A percentile compares a stretch with the other conserved stretches of the same genome.
Conservation (phyloP, 2,888 invertebrate species). For the Pantelozetes paolii region DNA sequence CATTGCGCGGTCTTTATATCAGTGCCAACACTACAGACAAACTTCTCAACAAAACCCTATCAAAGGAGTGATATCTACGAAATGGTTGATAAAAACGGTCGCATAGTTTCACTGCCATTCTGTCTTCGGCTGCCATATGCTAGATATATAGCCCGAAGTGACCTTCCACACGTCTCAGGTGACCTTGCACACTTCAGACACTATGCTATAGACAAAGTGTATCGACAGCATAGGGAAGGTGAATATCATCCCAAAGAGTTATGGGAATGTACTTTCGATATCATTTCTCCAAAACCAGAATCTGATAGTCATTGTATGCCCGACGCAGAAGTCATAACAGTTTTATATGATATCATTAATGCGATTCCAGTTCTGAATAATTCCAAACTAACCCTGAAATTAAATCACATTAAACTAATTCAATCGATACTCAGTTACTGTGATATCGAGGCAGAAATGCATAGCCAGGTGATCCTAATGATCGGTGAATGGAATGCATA, state of each 20-base stretch:
- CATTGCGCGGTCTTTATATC: conserved; percentile 62
- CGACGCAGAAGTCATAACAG: conserved; percentile 78
- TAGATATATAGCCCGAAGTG: conserved; percentile 72
- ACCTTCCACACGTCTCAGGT: too few species aligned
- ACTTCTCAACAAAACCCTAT: conserved; percentile 60
- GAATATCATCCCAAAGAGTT: conserved; percentile 85
- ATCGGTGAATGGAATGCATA: conserved; percentile 38
- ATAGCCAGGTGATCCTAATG: conserved; percentile 45
- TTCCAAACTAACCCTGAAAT: conserved; percentile 59
- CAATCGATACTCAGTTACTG: conserved; percentile 72
- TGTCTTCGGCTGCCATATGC: conserved; percentile 78
- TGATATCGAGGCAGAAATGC: conserved; percentile 65
- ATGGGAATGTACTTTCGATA: conserved; percentile 87
- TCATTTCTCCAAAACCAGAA: conserved; percentile 65
- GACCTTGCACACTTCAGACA: conserved; percentile 56
- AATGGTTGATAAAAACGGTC: conserved; percentile 81
- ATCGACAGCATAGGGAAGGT: conserved; percentile 64
- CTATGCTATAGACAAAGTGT: conserved; percentile 81
- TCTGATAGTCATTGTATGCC: conserved; percentile 55
- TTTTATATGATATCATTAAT: conserved; percentile 69
- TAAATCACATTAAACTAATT: conserved; percentile 74
- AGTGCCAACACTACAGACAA: conserved; percentile 72
- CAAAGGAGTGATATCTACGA: conserved; percentile 51
- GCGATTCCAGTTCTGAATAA: conserved; percentile 58
- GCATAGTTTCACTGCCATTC: conserved; percentile 75